phyloP scores from a whole-genome alignment of 1,140 invertebrate genomes.

The Gerris buenoi region DNA sequence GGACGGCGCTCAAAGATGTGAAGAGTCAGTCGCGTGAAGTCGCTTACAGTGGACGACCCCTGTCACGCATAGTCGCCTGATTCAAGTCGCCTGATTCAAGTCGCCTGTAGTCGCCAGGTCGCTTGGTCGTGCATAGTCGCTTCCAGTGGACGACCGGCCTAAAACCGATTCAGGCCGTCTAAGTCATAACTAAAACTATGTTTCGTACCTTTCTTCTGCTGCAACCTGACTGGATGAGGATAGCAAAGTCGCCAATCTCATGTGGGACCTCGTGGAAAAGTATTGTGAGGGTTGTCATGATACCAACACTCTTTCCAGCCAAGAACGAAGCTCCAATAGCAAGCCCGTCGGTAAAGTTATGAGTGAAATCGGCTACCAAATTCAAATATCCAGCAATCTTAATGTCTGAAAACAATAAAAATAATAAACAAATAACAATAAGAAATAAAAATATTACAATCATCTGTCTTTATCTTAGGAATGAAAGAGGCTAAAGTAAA shows the following conservation, averaged over 20 bases:
- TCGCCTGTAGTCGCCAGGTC: no score
- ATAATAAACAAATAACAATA: conserved; percentile 3
- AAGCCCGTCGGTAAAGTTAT: conserved; percentile 93
- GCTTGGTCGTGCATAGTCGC: no score
- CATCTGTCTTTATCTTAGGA: neutral
- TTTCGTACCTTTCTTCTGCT: conserved; percentile 56
- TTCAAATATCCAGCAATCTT: conserved; percentile 89
- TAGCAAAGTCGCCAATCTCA: conserved; percentile 97
- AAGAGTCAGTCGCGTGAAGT: no score
- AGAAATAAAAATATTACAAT: conserved; percentile 3
- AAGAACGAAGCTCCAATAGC: conserved; percentile 94
- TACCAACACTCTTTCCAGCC: conserved; percentile 63
- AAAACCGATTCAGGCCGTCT: no score
- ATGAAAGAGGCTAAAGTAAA: neutral
- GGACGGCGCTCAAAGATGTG: no score
- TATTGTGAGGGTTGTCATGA: conserved; percentile 84
- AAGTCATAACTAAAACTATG: no score
- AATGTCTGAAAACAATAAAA: conserved; percentile 39
- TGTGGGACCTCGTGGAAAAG: conserved; percentile 93
- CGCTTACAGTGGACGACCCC: no score
- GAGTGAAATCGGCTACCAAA: conserved; percentile 83
- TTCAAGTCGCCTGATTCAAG: no score
- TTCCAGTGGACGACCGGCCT: no score
- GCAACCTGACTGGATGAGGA: conserved; percentile 85
- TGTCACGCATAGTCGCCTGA: no score